A percentile compares a stretch with the other conserved stretches of the same genome.
Conservation (phyloP, 2,888 invertebrate species). For the Scaeva pyrastri region DNA sequence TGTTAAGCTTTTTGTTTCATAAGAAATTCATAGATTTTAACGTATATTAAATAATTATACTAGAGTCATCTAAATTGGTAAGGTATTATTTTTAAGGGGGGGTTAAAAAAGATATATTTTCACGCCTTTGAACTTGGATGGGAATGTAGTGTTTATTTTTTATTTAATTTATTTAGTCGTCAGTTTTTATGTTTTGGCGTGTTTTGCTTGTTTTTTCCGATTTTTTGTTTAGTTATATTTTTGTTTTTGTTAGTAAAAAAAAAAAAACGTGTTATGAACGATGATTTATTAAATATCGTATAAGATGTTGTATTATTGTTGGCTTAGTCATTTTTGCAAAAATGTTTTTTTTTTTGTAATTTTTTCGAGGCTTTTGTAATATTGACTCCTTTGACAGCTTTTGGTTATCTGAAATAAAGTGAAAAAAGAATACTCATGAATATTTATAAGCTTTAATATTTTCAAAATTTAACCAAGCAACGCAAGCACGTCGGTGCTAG, state of each 20-base stretch:
- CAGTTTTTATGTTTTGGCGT: conserved; percentile 1
- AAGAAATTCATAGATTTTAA: conserved; percentile 19
- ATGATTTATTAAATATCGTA: conserved; percentile 54
- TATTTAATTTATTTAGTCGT: conserved; percentile 11
- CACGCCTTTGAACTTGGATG: conserved; percentile 59
- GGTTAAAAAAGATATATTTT: conserved; percentile 27
- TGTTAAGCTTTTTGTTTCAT: conserved; percentile 38
- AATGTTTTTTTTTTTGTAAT: conserved; percentile 7
- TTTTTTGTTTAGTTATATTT: conserved; percentile 14
- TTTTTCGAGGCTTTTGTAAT: conserved; percentile 25
- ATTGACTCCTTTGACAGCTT: neutral
- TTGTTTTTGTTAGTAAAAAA: conserved; percentile 2
- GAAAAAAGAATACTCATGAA: neutral
- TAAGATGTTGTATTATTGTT: conserved; percentile 50
- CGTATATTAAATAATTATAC: conserved; percentile 3
- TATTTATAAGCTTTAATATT: too few relatives aligned
- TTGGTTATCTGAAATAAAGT: conserved; percentile 38
- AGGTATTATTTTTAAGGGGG: neutral
- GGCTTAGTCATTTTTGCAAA: conserved; percentile 57
- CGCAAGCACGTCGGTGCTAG: too few relatives aligned
- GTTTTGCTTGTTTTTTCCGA: neutral
- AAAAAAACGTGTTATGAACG: conserved; percentile 63
- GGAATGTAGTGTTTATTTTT: conserved; percentile 51
- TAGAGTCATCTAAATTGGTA: conserved; percentile 17
- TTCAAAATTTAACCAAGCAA: too few relatives aligned